Evolutionary conservation across 2,888 invertebrate species (phyloP), one percentile per base, ranked within the genome.

Genomic region (Boloria euphrosyne): DNA sequence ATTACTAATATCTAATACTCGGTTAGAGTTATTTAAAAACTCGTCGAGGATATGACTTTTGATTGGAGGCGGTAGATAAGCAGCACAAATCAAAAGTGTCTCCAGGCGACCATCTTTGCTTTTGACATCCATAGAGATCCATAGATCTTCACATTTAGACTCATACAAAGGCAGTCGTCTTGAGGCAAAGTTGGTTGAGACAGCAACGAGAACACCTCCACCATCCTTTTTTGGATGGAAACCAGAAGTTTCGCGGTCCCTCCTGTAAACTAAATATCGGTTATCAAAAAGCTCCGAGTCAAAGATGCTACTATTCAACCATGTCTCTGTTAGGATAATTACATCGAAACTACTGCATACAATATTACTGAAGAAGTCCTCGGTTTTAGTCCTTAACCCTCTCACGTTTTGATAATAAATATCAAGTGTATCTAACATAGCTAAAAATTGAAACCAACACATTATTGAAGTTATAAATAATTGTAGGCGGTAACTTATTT

Each of bases 391-490:
- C 13, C 71, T 52, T 16, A 71, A 55, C 14, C 74, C 73, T 22
- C 71, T 68, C 4, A 71, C 62, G 68, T 73, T 73, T 51, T 71
- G 70, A 62, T 70, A 71, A 61, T 72, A 74, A 13, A 71, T 54
- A 49, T 65, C 47, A 16, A 68, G 22, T 18, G 43, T 66, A 44
- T 58, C 22, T 22, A 22, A 22, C 22, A 22, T 22, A 22, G 22
- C 22, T 22, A 22, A 22, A 22, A 22, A 22, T 22, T 22, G 22
- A 22, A 22, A 22, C 22, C 22, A 22, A 22, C 3, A 22, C 22
- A 2, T 22, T 22, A 22, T 22, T 22, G 22, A 22, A 22, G 1
- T 22, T 2, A 22, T 22, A 22, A 22, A 22, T 22, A 22, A 22
- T 22, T 22, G 22, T 22, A 22, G 22, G 22, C 22, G 3, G 22